Conservation (phyloP, 1,140 invertebrate species). For the Neodiprion lecontei region DNA sequence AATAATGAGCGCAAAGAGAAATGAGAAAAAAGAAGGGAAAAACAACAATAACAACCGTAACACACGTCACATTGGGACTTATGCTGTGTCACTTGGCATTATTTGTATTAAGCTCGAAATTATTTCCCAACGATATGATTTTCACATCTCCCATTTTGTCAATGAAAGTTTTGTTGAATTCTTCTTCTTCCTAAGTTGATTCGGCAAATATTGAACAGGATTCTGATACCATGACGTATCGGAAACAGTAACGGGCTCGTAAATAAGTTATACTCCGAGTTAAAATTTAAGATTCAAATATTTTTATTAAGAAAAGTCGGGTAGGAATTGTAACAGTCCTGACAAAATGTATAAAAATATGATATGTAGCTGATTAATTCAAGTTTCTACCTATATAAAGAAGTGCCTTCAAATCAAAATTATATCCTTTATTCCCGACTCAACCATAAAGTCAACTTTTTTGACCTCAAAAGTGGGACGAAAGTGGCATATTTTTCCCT, state of each 20-base stretch:
- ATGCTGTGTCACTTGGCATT: conserved; percentile 29
- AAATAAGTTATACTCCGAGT: background rate
- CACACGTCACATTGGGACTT: background rate
- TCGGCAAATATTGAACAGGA: conserved; percentile 5
- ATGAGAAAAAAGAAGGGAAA: too few relatives aligned
- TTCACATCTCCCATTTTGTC: background rate
- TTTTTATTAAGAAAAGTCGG: background rate
- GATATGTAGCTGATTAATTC: conserved; percentile 15
- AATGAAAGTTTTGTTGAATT: background rate
- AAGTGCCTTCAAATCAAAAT: background rate
- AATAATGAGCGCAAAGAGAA: too few relatives aligned
- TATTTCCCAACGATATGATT: background rate
- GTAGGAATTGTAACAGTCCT: conserved; percentile 26
- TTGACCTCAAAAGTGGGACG: too few relatives aligned
- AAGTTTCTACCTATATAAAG: conserved; percentile 9
- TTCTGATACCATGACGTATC: conserved; percentile 57
- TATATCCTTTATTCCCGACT: background rate
- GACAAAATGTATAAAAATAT: conserved; percentile 26
- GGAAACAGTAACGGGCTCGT: conserved; percentile 28
- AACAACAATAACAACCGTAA: too few relatives aligned
- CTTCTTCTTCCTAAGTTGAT: background rate
- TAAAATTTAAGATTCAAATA: background rate
- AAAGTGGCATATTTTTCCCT: too few relatives aligned
- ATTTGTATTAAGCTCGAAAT: conserved; percentile 14
- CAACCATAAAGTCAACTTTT: too few relatives aligned